Percentiles rank a stretch among this genome's conserved stretches.
Evolutionary conservation across 2,888 invertebrate species (phyloP).

Genomic region (Andrena bucephala): DNA sequence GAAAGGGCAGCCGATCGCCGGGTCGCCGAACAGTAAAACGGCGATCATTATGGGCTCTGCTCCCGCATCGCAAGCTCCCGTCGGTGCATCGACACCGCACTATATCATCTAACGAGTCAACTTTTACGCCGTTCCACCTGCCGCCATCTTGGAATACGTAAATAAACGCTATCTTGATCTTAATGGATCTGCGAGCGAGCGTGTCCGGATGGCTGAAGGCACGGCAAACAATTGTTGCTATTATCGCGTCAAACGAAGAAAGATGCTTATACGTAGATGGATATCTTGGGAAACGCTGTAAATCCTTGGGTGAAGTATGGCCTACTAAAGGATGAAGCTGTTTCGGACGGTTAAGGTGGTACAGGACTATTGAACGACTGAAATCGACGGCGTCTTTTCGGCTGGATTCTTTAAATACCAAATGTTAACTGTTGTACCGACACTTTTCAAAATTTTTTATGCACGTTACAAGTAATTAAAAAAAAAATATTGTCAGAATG

Average conservation of each 20-base stretch:
- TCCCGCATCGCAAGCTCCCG: slow-evolving; percentile 54
- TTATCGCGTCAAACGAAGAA: slow-evolving; percentile 36
- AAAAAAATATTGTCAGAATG: no score
- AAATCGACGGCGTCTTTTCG: no score
- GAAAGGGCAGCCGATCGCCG: slow-evolving; percentile 52
- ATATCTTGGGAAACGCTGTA: slow-evolving; percentile 38
- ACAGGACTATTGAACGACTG: no score
- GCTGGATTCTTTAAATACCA: no score
- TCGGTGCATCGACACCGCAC: slow-evolving; percentile 52
- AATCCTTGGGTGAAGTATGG: slow-evolving; percentile 20
- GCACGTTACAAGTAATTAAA: no score
- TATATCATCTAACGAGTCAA: slow-evolving; percentile 69
- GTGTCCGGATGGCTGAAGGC: slow-evolving; percentile 30
- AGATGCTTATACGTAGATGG: slow-evolving; percentile 40
- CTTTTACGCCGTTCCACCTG: slow-evolving; percentile 66
- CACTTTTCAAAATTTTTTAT: no score
- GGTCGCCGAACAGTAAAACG: slow-evolving; percentile 50
- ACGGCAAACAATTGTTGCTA: slow-evolving; percentile 50
- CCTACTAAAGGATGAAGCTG: background rate
- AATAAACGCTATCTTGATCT: slow-evolving; percentile 69
- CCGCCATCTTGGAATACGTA: slow-evolving; percentile 68
- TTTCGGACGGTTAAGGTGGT: background rate
- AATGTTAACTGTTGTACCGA: no score
- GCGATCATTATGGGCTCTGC: slow-evolving; percentile 55
- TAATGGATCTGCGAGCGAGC: slow-evolving; percentile 55